A percentile compares a stretch with the other conserved stretches of the same genome.
Evolutionary conservation across 2,888 invertebrate genomes (phyloP).

Genomic region (Agrochola lota): DNA sequence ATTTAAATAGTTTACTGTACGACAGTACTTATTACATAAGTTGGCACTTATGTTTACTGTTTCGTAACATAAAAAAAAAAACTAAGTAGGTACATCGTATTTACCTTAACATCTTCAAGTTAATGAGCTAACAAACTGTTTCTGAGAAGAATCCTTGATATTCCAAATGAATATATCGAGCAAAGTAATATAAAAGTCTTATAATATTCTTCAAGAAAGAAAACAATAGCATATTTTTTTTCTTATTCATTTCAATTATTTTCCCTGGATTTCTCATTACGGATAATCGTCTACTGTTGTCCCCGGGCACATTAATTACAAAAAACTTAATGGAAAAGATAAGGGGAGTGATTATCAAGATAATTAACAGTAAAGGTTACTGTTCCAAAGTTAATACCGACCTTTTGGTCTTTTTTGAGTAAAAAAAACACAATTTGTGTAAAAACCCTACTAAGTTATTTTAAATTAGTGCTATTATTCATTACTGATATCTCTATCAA

Average conservation of each 20-base stretch:
- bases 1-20: too few species aligned
- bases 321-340: constrained; percentile 74
- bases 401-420: neutral
- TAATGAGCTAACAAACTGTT: neutral
- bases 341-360: constrained; percentile 74
- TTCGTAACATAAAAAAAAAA: too few species aligned
- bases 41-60: too few species aligned
- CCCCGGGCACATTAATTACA: constrained; percentile 64
- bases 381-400: neutral
- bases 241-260: constrained; percentile 53
- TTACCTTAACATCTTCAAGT: neutral
- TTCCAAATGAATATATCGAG: neutral
- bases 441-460: neutral
- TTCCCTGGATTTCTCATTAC: constrained; percentile 67
- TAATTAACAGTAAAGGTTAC: constrained; percentile 67
- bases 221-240: constrained; percentile 36
- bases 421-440: constrained; percentile 1
- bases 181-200: neutral
- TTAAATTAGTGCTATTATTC: constrained; percentile 1
- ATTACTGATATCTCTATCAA: neutral
- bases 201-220: constrained; percentile 17
- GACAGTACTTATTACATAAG: too few species aligned
- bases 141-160: neutral
- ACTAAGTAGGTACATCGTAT: neutral
- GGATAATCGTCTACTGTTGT: constrained; percentile 63